Evolutionary conservation across 2,113 vertebrate genomes (phyloP).

Genomic region (Prochilodus magdalenae): DNA sequence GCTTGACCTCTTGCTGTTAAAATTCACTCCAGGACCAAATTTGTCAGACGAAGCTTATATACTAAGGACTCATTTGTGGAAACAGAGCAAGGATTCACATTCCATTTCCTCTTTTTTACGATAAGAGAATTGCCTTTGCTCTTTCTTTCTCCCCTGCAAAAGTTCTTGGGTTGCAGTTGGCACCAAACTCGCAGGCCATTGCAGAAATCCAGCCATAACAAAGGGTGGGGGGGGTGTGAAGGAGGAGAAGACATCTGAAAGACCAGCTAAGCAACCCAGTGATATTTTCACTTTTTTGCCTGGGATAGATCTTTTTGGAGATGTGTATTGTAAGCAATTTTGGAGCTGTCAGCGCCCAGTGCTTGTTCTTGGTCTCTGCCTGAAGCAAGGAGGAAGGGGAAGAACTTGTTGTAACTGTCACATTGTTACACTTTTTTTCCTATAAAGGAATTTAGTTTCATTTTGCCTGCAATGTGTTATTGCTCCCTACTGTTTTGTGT

Average conservation of each 20-base stretch:
- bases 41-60: neutral
- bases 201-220: slow-evolving; percentile 79
- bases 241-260: slow-evolving; percentile 76
- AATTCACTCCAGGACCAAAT: slow-evolving; percentile 11
- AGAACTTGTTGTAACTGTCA: slow-evolving; percentile 62
- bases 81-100: neutral
- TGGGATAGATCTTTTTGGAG: slow-evolving; percentile 64
- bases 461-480: slow-evolving; percentile 1
- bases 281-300: slow-evolving; percentile 70
- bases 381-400: slow-evolving; percentile 59
- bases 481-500: neutral
- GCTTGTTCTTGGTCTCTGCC: slow-evolving; percentile 78
- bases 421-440: slow-evolving; percentile 20
- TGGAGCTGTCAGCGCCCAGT: slow-evolving; percentile 85
- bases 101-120: slow-evolving; percentile 33
- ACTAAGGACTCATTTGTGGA: slow-evolving; percentile 33
- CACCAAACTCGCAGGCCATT: slow-evolving; percentile 78
- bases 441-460: neutral
- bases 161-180: slow-evolving; percentile 68
- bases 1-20: neutral
- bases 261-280: slow-evolving; percentile 79
- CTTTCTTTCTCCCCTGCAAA: slow-evolving; percentile 50
- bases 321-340: slow-evolving; percentile 85
- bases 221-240: slow-evolving; percentile 70
- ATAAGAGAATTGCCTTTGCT: slow-evolving; percentile 16